phyloP scores from a whole-genome alignment of 2,797 vertebrate genomes.

The Setipinna tenuifilis region DNA sequence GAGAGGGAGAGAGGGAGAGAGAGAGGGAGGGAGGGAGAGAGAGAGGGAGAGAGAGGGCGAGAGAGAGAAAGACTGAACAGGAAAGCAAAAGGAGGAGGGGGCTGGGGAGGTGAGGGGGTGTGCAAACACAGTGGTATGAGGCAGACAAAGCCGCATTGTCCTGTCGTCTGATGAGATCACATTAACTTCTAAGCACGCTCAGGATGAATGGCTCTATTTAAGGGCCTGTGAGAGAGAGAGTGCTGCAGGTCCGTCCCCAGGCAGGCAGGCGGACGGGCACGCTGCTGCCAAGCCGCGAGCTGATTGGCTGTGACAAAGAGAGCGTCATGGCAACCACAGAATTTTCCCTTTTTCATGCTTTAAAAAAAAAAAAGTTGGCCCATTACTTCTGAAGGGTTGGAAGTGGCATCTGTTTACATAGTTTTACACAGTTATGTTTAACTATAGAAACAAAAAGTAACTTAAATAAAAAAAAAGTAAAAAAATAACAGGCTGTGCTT shows the following conservation, averaged over 20 bases:
- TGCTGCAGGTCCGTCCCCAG: not conserved
- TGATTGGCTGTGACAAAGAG: not conserved
- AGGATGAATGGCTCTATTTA: constrained; percentile 2
- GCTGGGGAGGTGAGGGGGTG: too few species aligned
- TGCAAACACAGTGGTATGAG: not conserved
- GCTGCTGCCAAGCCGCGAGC: not conserved
- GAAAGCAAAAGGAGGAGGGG: too few species aligned
- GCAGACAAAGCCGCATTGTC: not conserved
- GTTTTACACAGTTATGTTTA: too few species aligned
- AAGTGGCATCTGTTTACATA: too few species aligned
- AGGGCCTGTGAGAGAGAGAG: not conserved
- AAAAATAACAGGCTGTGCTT: too few species aligned
- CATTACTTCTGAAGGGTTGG: too few species aligned
- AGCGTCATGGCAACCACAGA: not conserved
- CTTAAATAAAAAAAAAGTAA: too few species aligned
- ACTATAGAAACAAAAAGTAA: too few species aligned
- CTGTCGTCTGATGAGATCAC: not conserved
- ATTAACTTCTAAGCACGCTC: not conserved
- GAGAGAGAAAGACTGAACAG: not conserved
- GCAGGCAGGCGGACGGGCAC: too few species aligned
- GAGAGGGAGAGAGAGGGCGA: not conserved
- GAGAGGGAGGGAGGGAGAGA: not conserved
- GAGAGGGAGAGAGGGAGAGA: not conserved
- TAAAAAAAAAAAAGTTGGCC: too few species aligned
- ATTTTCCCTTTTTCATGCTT: too few species aligned